phyloP scores from a whole-genome alignment of 2,888 invertebrate genomes.

The Noctua fimbriata region DNA sequence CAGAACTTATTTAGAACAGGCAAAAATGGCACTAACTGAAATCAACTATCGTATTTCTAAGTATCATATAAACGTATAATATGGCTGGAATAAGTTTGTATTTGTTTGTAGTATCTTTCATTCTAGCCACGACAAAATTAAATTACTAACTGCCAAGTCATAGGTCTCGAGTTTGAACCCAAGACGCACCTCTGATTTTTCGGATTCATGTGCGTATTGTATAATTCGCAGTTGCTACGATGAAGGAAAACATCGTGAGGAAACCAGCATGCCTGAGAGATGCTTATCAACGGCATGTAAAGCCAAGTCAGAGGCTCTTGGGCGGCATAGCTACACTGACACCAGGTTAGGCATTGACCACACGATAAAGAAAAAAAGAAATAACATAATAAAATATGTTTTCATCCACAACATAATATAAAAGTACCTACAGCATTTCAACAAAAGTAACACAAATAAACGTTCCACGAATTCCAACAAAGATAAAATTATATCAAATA shows the following conservation, averaged over 20 bases:
- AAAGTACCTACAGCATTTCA: background rate
- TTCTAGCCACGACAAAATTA: background rate
- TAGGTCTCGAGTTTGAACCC: too few relatives aligned
- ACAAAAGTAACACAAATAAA: background rate
- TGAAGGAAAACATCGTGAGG: too few relatives aligned
- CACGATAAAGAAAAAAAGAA: too few relatives aligned
- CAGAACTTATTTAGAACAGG: background rate
- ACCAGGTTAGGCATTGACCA: too few relatives aligned
- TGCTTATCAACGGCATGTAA: too few relatives aligned
- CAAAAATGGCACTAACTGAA: background rate
- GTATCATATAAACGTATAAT: background rate
- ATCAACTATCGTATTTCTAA: too few relatives aligned
- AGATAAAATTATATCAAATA: slow-evolving; percentile 19
- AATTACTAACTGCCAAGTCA: background rate
- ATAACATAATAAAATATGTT: background rate
- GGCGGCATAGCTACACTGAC: too few relatives aligned
- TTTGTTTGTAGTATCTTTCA: background rate
- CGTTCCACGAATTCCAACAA: background rate
- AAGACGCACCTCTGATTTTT: too few relatives aligned
- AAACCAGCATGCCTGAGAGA: too few relatives aligned
- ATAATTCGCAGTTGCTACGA: too few relatives aligned
- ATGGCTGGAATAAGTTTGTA: background rate
- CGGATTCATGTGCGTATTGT: too few relatives aligned
- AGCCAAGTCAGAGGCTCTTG: too few relatives aligned
- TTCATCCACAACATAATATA: background rate